Evolutionary conservation across 2,888 invertebrate species (phyloP).

Genomic region (Euphydryas editha): DNA sequence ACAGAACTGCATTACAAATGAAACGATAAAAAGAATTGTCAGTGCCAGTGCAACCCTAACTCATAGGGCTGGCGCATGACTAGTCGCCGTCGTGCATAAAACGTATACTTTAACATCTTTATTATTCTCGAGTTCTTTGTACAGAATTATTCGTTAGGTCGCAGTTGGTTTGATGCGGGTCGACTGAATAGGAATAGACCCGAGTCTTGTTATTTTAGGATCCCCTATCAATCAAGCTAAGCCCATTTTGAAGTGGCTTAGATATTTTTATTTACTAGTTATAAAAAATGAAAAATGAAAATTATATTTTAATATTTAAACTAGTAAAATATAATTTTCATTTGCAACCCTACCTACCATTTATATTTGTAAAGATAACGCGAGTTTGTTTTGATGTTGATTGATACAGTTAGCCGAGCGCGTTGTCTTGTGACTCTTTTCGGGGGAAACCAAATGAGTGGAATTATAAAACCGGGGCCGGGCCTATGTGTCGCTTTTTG

Average conservation of each 20-base stretch:
- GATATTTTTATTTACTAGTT: conserved; percentile 12
- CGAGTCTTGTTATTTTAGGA: conserved; percentile 44
- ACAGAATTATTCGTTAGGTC: conserved; percentile 32
- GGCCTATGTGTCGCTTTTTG: conserved; percentile 80
- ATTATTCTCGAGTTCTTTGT: conserved; percentile 38
- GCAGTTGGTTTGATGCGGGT: conserved; percentile 44
- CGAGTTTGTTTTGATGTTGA: conserved; percentile 80
- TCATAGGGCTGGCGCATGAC: conserved; percentile 39
- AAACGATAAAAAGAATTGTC: conserved; percentile 49
- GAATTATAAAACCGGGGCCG: conserved; percentile 80
- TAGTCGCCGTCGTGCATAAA: conserved; percentile 20
- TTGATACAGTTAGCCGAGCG: conserved; percentile 81
- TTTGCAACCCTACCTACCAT: conserved; percentile 32
- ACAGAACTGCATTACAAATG: conserved; percentile 41
- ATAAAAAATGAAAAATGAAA: too few species aligned
- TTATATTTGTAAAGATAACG: conserved; percentile 22
- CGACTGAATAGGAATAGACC: conserved; percentile 40
- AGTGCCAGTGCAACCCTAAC: conserved; percentile 43
- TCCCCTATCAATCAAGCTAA: conserved; percentile 36
- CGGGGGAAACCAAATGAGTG: conserved; percentile 78
- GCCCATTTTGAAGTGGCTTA: conserved; percentile 23
- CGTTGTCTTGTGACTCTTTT: conserved; percentile 70
- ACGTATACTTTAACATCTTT: conserved; percentile 33
- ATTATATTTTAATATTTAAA: too few species aligned
- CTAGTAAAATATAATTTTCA: conserved; percentile 7